Evolutionary conservation across 2,113 vertebrate species (phyloP), one percentile per base, ranked within the genome.

Genomic region (Astatotilapia flaviijosephi): DNA sequence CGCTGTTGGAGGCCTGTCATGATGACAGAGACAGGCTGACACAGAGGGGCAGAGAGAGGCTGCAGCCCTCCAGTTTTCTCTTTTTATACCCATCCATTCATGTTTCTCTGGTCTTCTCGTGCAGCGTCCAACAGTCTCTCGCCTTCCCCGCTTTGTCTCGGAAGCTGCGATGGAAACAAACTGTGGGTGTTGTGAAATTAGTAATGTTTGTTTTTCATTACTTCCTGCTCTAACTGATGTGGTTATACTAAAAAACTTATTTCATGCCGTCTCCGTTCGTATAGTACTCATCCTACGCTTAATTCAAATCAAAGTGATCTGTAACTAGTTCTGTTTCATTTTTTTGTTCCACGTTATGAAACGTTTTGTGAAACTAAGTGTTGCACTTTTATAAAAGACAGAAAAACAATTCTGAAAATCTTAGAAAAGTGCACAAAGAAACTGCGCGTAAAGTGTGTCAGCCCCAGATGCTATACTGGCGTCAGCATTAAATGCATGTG

Each of bases 21-120:
- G 28, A 58, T 92, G 90, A 93, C 94, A 90, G 56, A 89, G 86
- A 91, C 91, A 84, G 91, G 91, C 89, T 92, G 94, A 93, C 94
- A 88, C 79, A 4, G 28, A 33, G 89, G 8, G 86, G 86, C 88
- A 28, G 86, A 21, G 88, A 90, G 90, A 91, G 80, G 90, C 88
- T 92, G 58, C 86, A 84, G 79, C 91, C 79, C 87, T 94, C 91
- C 89, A 55, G 91, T 90, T 81, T 77, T 55, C 42, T 40, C 13
- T 83, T 79, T 86, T 56, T 33, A 62, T 75, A 83, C n/a, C 33
- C 31, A 7, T 81, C 65, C 89, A 90, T 90, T 91, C 79, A 86
- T 70, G 35, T 65, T 88, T 91, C 80, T 88, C 75, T 5, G n/a
- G 79, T 49, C 83, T 75, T 62, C 80, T 89, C 87, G 83, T 65